Base-by-base conservation (phyloP, 2,797 vertebrate genomes). In the Bovichtus variegatus region DNA sequence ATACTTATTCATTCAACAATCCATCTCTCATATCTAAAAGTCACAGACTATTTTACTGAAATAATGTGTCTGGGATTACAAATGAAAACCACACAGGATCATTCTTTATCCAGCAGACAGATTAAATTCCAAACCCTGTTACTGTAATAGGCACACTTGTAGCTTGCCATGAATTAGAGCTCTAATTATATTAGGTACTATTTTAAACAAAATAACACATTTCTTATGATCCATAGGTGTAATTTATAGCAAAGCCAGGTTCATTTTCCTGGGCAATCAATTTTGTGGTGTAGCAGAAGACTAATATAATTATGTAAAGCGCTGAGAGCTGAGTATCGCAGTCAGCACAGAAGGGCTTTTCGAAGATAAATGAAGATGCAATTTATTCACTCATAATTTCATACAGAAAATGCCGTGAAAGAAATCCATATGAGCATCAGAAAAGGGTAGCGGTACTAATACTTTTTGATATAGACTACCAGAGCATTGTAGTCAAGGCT, bases 341-440 rank as follows among this genome's bases (percentile, higher is more conserved):
- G 94, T 97, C 95, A 97, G 95, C 96, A 96, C 95, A 96, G 95
- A 94, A 93, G 94, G 94, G 93, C 95, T 95, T 94, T 94, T 92
- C 92, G 95, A 99, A 98, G 98, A 99, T 98, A 98, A 99, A 99
- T 99, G 97, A 99, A 98, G 97, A 97, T 96, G 96, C 96, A 97
- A 97, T 99, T 98, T 97, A 98, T 98, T 98, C 97, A 96, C 94
- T 95, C 95, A 95, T 98, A 98, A 99, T 99, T 98, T 98, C 95
- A 96, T 96, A 96, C 94, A 94, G 94, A 97, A 96, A 96, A 96
- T 93, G 96, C 91, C 92, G 94, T 97, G 96, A 97, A 97, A 96
- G 95, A 97, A 97, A 97, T 96, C 92, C 93, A 93, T 94, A 94
- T 88, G 90, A 89, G 93, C 91, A 88, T 92, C 89, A 89, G 82